Percentiles rank a stretch among this genome's conserved stretches.
phyloP scores from a whole-genome alignment of 37 sponge, comb jelly and placozoan genomes.

The Halisarca cf. caerulea region DNA sequence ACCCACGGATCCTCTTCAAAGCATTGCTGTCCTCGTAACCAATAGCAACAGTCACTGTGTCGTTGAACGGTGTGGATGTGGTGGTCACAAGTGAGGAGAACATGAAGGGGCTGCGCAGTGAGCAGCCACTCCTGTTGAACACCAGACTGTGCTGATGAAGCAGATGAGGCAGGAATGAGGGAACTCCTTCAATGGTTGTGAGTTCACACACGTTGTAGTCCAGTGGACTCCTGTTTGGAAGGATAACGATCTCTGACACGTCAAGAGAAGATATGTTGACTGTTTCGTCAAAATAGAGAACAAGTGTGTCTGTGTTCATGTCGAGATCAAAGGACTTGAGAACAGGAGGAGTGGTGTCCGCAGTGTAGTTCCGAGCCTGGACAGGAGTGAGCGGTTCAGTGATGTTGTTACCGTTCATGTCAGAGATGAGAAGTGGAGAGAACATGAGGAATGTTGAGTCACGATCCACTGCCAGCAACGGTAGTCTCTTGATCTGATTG shows the following conservation, averaged over 20 bases:
- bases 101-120: neutral
- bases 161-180: neutral
- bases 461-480: slow-evolving; percentile 36
- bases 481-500: slow-evolving; percentile 72
- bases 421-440: slow-evolving; percentile 42
- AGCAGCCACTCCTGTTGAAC: neutral
- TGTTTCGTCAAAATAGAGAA: slow-evolving; percentile 80
- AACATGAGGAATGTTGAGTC: slow-evolving; percentile 67
- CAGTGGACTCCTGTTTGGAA: neutral
- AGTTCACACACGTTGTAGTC: slow-evolving; percentile 16
- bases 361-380: slow-evolving; percentile 48
- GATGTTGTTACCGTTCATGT: slow-evolving; percentile 79
- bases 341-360: slow-evolving; percentile 62
- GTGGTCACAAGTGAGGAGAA: slow-evolving; percentile 38
- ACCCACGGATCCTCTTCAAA: slow-evolving; percentile 77
- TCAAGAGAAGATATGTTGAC: slow-evolving; percentile 72
- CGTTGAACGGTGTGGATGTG: slow-evolving; percentile 60
- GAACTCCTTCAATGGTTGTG: slow-evolving; percentile 1
- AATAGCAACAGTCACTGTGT: slow-evolving; percentile 57
- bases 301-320: slow-evolving; percentile 61
- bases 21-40: slow-evolving; percentile 75
- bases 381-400: neutral
- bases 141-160: neutral
- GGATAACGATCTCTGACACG: slow-evolving; percentile 55
- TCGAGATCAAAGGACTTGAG: slow-evolving; percentile 59